Evolutionary conservation across 1,140 invertebrate species (phyloP), one percentile per base, ranked within the genome.

Genomic region (Drosophila truncata): DNA sequence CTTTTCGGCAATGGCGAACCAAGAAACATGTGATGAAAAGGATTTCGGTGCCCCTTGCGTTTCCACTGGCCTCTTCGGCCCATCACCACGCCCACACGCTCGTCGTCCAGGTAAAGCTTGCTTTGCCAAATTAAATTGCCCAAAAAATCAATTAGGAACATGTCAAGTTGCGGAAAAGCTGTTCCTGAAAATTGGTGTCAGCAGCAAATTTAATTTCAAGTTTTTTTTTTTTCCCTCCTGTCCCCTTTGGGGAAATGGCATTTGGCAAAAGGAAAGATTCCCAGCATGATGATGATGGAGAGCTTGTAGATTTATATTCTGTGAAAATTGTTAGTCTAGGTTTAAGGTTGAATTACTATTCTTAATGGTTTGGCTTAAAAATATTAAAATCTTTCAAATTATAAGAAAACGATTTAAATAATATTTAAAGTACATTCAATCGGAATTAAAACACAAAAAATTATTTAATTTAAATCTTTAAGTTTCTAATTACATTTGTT

Each of bases 91-190:
- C 65, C 55, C 52, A 52, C 41, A 42, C 18, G 41, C 41, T 5
- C 41, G 4, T 25, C 71, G 74, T 49, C 63, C 79, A 83, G 42
- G 42, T 60, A 55, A 74, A 65, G 65, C 69, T 65, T 79, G 62
- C 78, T 81, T 63, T 91, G 83, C 80, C 91, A 91, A 87, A 91
- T 91, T 91, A 91, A 91, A 91, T 91, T 91, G 87, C 80, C 78
- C 85, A 71, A 61, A 87, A 91, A 91, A 91, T 91, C 87, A 91
- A 91, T 91, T 91, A 91, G 87, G 88, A 82, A 91, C 87, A 91
- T 91, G 87, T 91, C 87, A 91, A 91, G 85, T 78, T 85, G 74
- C 78, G 81, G 74, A 85, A 90, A 90, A 90, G 85, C 85, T 90
- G 78, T 82, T 88, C 77, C 77, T 81, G 76, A 90, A 90, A 90